Evolutionary conservation across 35 echinoderm and acorn worm genomes (phyloP), one percentile per base, ranked within the genome.

Genomic region (Heliocidaris erythrogramma): DNA sequence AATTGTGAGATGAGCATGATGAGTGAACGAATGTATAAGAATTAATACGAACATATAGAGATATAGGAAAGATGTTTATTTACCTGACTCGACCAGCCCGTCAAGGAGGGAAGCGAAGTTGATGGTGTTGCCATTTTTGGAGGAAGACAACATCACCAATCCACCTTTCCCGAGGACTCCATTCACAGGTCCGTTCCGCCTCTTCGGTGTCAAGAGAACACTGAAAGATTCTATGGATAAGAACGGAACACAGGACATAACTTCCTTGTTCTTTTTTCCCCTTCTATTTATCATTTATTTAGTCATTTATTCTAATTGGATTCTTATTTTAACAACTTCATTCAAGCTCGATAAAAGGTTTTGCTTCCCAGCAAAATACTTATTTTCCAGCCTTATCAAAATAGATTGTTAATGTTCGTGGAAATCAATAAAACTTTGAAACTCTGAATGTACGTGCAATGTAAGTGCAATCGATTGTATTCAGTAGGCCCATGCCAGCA

Each of bases 171-270:
- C 97, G 27, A 96, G 60, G n/a, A 32, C 6, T 86, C 18, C 17
- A 32, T 50, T 86, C 9, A 71, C 47, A 18, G 93, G 59, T 49
- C 85, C 93, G 27, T 59, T 93, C 87, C 49, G 88, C 85, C 30
- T 47, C 61, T 97, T 97, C 18, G 69, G 96, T 18, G 89, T 95
- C 91, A 97, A 49, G 13, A 97, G 50, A 56, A 84, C 65, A 78
- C 97, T 97, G 48, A 97, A 97, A n/a, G 93, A 94, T 94, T 97
- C 97, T 97, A 59, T 50, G n/a, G 93, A 48, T 47, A 47, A 42
- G 7, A 48, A 47, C 65, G 88, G 48, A 30, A 42, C 24, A 65
- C 87, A 95, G 49, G 31, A 90, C 16, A 94, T 30, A 96, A 24
- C 3, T 48, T 85, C 42, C 30, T 13, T 69, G 11, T 48, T 32